Conservation (phyloP, 1,140 invertebrate genomes). For the Stegodyphus mimosarum region DNA sequence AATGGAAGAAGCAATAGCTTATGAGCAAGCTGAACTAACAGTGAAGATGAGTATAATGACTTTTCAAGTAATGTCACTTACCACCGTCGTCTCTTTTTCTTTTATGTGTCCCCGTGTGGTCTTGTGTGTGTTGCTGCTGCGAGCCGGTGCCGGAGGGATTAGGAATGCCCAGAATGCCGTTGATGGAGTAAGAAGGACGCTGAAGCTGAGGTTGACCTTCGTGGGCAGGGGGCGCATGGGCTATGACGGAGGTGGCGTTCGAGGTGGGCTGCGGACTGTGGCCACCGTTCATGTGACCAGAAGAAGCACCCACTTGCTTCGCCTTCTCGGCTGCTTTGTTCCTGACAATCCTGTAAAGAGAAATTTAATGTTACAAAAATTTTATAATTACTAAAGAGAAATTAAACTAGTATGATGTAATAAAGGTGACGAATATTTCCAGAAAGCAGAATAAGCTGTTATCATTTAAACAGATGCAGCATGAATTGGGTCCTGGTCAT, state of each 20-base stretch:
- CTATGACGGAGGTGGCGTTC: slow-evolving; percentile 65
- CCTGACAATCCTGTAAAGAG: slow-evolving; percentile 82
- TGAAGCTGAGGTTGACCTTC: slow-evolving; percentile 74
- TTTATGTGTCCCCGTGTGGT: slow-evolving; percentile 68
- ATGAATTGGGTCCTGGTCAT: too few relatives aligned
- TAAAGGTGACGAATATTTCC: too few relatives aligned
- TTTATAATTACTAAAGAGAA: too few relatives aligned
- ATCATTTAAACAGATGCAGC: too few relatives aligned
- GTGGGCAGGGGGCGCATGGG: slow-evolving; percentile 72
- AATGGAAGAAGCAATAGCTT: too few relatives aligned
- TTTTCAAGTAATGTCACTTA: neutral
- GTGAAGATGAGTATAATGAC: too few relatives aligned
- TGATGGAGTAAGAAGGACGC: slow-evolving; percentile 86
- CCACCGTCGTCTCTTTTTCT: slow-evolving; percentile 77
- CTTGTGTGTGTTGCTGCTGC: slow-evolving; percentile 24
- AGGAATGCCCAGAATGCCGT: slow-evolving; percentile 89
- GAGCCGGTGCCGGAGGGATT: slow-evolving; percentile 73
- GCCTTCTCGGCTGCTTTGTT: slow-evolving; percentile 96
- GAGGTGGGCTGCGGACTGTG: slow-evolving; percentile 53
- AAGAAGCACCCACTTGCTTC: slow-evolving; percentile 75
- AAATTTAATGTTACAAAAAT: neutral
- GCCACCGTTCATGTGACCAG: slow-evolving; percentile 73
- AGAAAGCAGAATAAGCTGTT: too few relatives aligned
- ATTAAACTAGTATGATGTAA: too few relatives aligned
- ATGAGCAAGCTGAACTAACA: too few relatives aligned